These are phyloP conservation scores for Oenanthe melanoleuca DNA, from an alignment of 2,113 vertebrate genomes.

Conservation along the genomic window DNA sequence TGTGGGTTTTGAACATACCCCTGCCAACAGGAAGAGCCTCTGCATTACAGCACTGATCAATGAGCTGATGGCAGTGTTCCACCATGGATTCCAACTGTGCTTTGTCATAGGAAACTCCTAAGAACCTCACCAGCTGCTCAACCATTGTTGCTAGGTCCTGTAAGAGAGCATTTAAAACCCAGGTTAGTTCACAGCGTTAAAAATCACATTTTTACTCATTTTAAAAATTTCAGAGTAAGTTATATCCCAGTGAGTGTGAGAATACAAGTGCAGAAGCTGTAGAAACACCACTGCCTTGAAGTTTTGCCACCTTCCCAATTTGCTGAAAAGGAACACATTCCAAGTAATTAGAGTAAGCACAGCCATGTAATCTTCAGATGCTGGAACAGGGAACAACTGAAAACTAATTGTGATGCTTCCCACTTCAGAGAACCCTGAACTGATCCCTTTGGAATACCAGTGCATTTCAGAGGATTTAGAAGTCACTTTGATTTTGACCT, in stretches of 20 bases:
- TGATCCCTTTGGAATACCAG: not conserved
- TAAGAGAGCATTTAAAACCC: not conserved
- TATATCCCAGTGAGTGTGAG: not conserved
- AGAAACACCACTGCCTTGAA: not conserved
- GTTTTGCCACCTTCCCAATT: not conserved
- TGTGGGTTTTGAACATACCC: constrained; percentile 75
- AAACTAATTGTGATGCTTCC: not conserved
- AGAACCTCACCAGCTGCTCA: constrained; percentile 89
- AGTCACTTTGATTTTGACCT: not conserved
- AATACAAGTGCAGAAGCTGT: not conserved
- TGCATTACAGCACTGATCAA: constrained; percentile 94
- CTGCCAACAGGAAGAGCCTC: constrained; percentile 93
- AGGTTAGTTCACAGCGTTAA: not conserved
- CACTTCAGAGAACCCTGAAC: not conserved
- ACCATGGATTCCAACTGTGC: constrained; percentile 89
- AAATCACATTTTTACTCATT: not conserved
- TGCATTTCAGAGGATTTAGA: not conserved
- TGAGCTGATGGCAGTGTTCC: constrained; percentile 95
- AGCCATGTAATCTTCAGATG: not conserved
- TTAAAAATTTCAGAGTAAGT: not conserved
- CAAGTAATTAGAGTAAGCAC: not conserved
- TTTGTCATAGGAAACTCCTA: constrained; percentile 94
- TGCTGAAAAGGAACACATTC: not conserved
- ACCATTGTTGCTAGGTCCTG: constrained; percentile 91
- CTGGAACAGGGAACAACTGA: not conserved